Base-by-base conservation (phyloP, 2,113 vertebrate species). In the Sylvietta virens region DNA sequence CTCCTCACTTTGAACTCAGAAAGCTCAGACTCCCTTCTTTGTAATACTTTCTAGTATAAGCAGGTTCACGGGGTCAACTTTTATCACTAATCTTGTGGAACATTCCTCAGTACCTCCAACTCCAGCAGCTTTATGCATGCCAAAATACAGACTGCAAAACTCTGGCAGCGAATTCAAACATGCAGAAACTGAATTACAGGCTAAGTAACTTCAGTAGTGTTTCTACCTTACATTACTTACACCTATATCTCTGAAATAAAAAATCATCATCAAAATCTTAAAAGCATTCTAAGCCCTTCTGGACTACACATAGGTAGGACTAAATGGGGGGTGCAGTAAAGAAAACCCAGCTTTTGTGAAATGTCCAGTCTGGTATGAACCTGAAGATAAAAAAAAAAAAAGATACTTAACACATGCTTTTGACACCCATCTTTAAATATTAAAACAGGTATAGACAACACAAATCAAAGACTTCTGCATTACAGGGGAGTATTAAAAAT, bases 41-140 rank as follows among this genome's bases (percentile, higher is more conserved):
- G 50, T 71, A 80, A 61, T 80, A 94, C 28, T 58, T 93, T 42
- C 42, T 82, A 69, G 31, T 33, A 27, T 7, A 60, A 71, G 50
- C 54, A 87, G 92, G 89, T 78, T 94, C 90, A 93, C 40, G 40
- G 61, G 85, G 88, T 90, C 88, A 94, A 72, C 82, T 94, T 95
- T 88, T 88, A 92, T 86, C 88, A 79, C 45, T 80, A 13, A 92
- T 62, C 74, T 83, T 66, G 79, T 47, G 79, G 79, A 86, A 93
- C 79, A 73, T 92, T 93, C 70, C 85, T 80, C 85, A 82, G 13
- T 54, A 51, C 48, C 73, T 90, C 79, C 85, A 82, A 61, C 28
- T 60, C 69, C 81, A 85, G 79, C 76, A 47, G 91, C n/a, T 30
- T 54, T 13, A 16, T 4, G 8, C 1, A 3, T 20, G 78, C 78